Evolutionary conservation across 1,140 invertebrate species (phyloP), one percentile per base, ranked within the genome.

Genomic region (Bombyx mori): DNA sequence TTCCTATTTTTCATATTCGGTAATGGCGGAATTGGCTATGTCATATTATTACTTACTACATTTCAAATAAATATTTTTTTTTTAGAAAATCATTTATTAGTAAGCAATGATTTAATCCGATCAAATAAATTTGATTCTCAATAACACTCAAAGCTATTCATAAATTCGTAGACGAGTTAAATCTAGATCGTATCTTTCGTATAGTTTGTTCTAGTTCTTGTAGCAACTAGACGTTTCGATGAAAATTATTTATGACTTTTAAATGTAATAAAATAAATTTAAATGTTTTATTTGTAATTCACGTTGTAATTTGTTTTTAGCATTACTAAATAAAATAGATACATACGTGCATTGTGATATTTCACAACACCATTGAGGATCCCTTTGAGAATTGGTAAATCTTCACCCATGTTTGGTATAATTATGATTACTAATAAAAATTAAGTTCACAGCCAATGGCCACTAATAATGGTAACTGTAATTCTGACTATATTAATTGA

Each of bases 261-360:
- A 35, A 52, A 35, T 35, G 4, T 35, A 35, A 35, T 35, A 35
- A 35, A 3, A 35, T 35, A 35, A 35, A 35, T 35, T 18, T 35
- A 35, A 35, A 35, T 35, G 26, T 35, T 35, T 35, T 35, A 35
- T 35, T 35, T 35, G 4, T 35, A 1, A 35, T 35, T 35, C 26
- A 35, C 2, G 26, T 35, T 35, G 26, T 35, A 35, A 35, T 35
- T 35, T 5, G 2, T 35, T 3, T 3, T 35, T 35, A 35, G 26
- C 26, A 35, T 35, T 35, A 35, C 6, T 54, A 50, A 18, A 47
- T 48, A 58, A 61, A 57, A 74, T 71, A 61, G 65, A 90, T 89
- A 95, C 94, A 86, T 95, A 95, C 94, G 94, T 90, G 94, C 94
- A 92, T 96, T 95, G 83, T 95, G 94, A 88, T 95, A 96, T 85